A percentile compares a stretch with the other conserved stretches of the same genome.
These are phyloP conservation scores for Murina feae DNA, from an alignment of 2,113 vertebrate species.

Conservation along the genomic window DNA sequence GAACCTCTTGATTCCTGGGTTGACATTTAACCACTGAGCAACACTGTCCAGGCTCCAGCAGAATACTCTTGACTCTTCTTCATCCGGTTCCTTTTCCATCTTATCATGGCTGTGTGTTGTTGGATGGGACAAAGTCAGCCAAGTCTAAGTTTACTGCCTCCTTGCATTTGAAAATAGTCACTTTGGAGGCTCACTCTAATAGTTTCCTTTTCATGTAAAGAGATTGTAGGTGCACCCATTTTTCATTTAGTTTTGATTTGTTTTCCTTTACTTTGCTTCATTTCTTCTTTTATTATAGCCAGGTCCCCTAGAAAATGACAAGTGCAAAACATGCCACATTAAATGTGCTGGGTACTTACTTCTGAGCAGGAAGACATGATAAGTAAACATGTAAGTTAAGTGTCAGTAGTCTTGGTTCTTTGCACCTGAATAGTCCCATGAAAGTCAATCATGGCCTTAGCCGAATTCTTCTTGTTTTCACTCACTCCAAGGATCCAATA, in stretches of 20 bases:
- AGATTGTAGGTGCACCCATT: background rate
- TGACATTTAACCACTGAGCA: too few species aligned
- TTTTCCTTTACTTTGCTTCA: background rate
- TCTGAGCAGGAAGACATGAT: slow-evolving; percentile 35
- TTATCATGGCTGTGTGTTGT: background rate
- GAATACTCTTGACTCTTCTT: background rate
- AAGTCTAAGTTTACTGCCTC: background rate
- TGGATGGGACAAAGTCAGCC: background rate
- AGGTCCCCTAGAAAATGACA: background rate
- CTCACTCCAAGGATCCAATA: background rate
- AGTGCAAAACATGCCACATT: background rate
- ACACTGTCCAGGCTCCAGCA: background rate
- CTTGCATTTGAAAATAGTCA: background rate
- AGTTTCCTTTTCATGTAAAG: background rate
- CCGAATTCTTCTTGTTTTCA: slow-evolving; percentile 16
- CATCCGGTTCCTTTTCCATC: background rate
- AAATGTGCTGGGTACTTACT: background rate
- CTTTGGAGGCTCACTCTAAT: background rate
- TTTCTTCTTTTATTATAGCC: background rate
- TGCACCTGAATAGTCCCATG: slow-evolving; percentile 6
- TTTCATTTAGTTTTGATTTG: background rate
- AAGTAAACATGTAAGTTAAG: background rate
- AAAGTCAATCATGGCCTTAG: slow-evolving; percentile 1
- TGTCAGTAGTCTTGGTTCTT: slow-evolving; percentile 1
- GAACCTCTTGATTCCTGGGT: too few species aligned